phyloP scores from a whole-genome alignment of 2,113 vertebrate genomes.

The Corapipo altera region DNA sequence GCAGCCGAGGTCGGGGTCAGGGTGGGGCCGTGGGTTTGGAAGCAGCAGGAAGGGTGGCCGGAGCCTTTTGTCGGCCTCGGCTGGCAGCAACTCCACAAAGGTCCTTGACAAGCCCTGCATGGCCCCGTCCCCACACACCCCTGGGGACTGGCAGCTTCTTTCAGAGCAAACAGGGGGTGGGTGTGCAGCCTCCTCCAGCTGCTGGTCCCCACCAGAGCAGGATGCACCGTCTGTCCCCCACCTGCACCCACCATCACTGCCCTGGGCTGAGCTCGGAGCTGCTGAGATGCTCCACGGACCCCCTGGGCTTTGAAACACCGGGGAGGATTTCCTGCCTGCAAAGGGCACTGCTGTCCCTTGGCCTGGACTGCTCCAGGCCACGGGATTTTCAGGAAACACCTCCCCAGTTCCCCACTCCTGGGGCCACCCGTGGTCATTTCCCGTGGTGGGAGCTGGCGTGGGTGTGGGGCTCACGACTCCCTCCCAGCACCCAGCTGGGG shows the following conservation, averaged over 20 bases:
- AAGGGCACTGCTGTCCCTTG: constrained; percentile 22
- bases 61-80: background rate
- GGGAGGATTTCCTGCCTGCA: constrained; percentile 22
- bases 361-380: background rate
- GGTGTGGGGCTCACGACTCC: background rate
- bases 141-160: background rate
- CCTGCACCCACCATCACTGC: background rate
- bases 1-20: background rate
- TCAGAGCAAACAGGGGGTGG: background rate
- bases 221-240: background rate
- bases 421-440: constrained; percentile 12
- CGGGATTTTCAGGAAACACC: constrained; percentile 3
- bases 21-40: background rate
- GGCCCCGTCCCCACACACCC: background rate
- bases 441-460: background rate
- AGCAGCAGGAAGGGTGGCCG: background rate
- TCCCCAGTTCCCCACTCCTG: background rate
- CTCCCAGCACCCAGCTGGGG: background rate
- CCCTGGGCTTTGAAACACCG: background rate
- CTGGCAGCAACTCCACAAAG: background rate
- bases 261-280: background rate
- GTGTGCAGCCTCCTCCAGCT: background rate
- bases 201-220: background rate
- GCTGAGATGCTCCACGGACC: background rate
- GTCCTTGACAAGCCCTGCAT: background rate